Conservation (phyloP, 2,888 invertebrate genomes). For the Rhyacophila evoluta region DNA sequence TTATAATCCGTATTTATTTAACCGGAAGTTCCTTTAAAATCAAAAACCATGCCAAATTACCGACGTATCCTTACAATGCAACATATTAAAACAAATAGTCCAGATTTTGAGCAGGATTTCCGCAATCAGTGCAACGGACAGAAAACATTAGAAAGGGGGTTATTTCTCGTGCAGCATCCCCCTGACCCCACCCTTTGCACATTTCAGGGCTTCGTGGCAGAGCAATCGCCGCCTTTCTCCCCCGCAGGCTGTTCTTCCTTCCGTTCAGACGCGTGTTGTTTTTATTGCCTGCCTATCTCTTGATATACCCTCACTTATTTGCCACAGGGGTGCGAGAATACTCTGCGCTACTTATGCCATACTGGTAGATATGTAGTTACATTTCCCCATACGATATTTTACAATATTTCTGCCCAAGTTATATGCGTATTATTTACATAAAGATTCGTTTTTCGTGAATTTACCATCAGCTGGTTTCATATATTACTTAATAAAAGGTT, state of each 20-base stretch:
- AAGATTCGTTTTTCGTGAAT: too few species aligned
- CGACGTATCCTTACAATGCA: not conserved
- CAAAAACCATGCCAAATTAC: constrained; percentile 22
- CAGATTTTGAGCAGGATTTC: constrained; percentile 19
- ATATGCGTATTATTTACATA: too few species aligned
- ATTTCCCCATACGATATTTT: too few species aligned
- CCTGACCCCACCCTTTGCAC: not conserved
- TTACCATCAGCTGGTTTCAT: too few species aligned
- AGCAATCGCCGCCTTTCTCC: constrained; percentile 28
- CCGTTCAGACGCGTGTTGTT: constrained; percentile 40
- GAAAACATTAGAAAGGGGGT: constrained; percentile 24
- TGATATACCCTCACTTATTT: not conserved
- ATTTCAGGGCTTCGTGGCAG: not conserved
- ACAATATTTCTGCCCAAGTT: too few species aligned
- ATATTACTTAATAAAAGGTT: too few species aligned
- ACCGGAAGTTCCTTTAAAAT: not conserved
- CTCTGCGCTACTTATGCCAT: not conserved
- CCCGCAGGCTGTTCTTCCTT: constrained; percentile 31
- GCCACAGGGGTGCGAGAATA: not conserved
- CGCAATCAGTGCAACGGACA: constrained; percentile 22
- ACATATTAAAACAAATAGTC: constrained; percentile 24
- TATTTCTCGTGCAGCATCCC: not conserved
- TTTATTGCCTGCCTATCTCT: constrained; percentile 35
- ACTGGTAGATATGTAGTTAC: too few species aligned
- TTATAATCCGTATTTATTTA: not conserved